A percentile compares a stretch with the other conserved stretches of the same genome.
Conservation (phyloP, 2,113 vertebrate genomes). For the Actenoides hombroni region DNA sequence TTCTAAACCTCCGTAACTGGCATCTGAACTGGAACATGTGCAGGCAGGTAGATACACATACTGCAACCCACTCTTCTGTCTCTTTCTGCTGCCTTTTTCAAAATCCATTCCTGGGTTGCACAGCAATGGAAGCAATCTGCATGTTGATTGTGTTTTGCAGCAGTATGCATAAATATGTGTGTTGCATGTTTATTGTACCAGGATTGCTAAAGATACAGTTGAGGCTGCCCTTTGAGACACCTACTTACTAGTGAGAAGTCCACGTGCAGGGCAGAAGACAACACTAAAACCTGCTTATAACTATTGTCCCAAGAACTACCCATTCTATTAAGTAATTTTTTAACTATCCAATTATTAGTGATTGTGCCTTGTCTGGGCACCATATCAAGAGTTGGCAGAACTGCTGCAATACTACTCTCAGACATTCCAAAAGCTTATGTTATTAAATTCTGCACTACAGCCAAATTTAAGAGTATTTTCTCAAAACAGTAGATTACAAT, state of each 20-base stretch:
- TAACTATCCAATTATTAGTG: not conserved
- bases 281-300: not conserved
- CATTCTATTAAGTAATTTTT: not conserved
- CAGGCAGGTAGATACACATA: not conserved
- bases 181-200: not conserved
- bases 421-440: not conserved
- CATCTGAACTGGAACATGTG: not conserved
- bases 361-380: not conserved
- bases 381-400: not conserved
- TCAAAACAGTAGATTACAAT: not conserved
- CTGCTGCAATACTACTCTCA: not conserved
- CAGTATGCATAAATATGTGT: not conserved
- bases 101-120: not conserved
- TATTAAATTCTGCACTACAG: not conserved
- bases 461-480: not conserved
- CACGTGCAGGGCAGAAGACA: not conserved
- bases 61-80: not conserved
- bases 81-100: not conserved
- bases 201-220: not conserved
- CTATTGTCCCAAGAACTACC: not conserved
- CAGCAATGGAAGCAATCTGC: not conserved
- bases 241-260: not conserved
- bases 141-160: not conserved
- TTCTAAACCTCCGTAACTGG: not conserved
- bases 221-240: not conserved